Evolutionary conservation across 2,113 vertebrate genomes (phyloP).

Genomic region (Ictalurus furcatus): DNA sequence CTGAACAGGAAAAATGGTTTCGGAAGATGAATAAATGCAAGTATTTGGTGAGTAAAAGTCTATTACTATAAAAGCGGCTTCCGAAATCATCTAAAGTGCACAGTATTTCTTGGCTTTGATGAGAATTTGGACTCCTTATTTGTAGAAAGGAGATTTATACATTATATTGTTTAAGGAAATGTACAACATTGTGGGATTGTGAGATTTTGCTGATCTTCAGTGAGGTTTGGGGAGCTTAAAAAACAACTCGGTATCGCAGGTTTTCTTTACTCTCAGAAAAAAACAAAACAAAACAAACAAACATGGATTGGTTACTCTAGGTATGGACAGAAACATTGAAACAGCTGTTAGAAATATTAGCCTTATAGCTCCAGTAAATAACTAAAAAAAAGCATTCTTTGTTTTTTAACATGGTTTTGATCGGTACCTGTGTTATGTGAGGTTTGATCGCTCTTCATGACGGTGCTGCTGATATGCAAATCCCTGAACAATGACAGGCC

Average conservation of each 20-base stretch:
- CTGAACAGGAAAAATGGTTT: neutral
- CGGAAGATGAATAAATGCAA: neutral
- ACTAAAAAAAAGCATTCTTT: neutral
- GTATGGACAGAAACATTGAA: neutral
- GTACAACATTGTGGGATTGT: neutral
- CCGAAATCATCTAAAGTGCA: neutral
- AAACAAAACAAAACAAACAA: neutral
- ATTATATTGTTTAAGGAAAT: neutral
- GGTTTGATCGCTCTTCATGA: constrained; percentile 74
- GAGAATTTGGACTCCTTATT: neutral
- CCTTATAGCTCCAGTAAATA: neutral
- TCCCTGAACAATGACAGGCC: constrained; percentile 86
- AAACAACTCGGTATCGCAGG: neutral
- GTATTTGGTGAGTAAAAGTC: neutral
- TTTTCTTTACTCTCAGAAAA: neutral
- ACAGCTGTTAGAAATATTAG: neutral
- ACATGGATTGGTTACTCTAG: neutral
- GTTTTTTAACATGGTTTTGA: neutral
- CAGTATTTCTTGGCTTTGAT: neutral
- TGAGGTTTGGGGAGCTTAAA: neutral
- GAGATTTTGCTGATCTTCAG: neutral
- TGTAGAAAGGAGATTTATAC: neutral
- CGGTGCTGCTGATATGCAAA: constrained; percentile 88
- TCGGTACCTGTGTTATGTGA: constrained; percentile 66
- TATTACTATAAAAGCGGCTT: neutral